Percentiles rank a stretch among this genome's conserved stretches.
phyloP scores from a whole-genome alignment of 2,797 vertebrate genomes.

The Distichodus sexfasciatus region DNA sequence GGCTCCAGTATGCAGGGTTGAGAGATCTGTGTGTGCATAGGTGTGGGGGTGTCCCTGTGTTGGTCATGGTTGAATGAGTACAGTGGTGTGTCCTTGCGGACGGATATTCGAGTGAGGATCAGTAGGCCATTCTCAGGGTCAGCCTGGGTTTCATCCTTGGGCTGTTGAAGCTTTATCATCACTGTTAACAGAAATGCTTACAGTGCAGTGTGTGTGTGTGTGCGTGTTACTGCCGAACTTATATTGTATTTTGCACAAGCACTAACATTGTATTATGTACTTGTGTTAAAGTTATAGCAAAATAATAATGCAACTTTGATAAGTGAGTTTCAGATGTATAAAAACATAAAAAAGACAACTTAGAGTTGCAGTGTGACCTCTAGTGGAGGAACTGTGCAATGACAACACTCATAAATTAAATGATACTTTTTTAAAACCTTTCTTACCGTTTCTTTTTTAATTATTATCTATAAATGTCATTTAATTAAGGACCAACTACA shows the following conservation, averaged over 20 bases:
- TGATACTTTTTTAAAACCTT: no score
- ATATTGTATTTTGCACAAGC: background rate
- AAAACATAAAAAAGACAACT: no score
- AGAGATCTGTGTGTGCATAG: background rate
- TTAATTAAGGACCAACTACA: no score
- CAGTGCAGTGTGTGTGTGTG: constrained; percentile 7
- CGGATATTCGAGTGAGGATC: constrained; percentile 32
- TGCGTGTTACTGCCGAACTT: background rate
- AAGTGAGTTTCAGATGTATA: no score
- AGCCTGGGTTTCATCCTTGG: constrained; percentile 44
- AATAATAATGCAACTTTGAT: no score
- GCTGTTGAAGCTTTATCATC: constrained; percentile 8
- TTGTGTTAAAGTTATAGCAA: no score
- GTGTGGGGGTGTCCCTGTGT: constrained; percentile 32
- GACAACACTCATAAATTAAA: no score
- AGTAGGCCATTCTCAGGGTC: constrained; percentile 39
- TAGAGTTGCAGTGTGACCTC: no score
- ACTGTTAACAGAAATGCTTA: constrained; percentile 55
- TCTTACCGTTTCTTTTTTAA: no score
- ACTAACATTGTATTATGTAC: no score
- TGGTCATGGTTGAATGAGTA: constrained; percentile 4
- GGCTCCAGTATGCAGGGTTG: background rate
- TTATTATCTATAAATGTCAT: no score
- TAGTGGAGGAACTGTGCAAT: no score
- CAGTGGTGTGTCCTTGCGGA: constrained; percentile 26